Evolutionary conservation across 1,140 invertebrate genomes (phyloP).

Genomic region (Aphaenogaster rudis): DNA sequence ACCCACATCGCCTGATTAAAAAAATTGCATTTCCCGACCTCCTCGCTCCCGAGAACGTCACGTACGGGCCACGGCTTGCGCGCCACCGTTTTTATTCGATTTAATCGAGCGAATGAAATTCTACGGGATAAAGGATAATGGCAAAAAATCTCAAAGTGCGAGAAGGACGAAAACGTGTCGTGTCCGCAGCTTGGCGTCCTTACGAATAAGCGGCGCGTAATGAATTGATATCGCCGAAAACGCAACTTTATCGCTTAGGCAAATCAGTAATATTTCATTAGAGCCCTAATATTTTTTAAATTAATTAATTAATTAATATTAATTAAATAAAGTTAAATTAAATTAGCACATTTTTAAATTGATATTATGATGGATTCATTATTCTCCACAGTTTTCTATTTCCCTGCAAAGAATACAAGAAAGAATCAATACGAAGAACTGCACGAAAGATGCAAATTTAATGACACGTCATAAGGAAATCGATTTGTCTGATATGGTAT

Average conservation of each 20-base stretch:
- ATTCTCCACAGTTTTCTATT: background rate
- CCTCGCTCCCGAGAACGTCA: conserved; percentile 16
- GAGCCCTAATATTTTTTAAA: background rate
- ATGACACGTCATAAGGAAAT: background rate
- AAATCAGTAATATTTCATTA: conserved; percentile 4
- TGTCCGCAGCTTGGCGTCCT: background rate
- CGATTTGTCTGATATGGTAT: background rate
- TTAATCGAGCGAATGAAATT: conserved; percentile 48
- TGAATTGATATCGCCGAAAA: conserved; percentile 17
- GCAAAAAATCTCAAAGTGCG: conserved; percentile 21
- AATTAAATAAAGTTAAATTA: too few relatives aligned
- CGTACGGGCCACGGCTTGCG: conserved; percentile 3
- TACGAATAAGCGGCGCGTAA: background rate
- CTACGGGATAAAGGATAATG: conserved; percentile 39
- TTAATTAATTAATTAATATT: too few relatives aligned
- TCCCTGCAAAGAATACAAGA: background rate
- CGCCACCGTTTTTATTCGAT: conserved; percentile 13
- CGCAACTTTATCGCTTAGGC: background rate
- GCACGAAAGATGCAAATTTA: background rate
- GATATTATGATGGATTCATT: background rate
- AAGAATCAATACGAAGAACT: background rate
- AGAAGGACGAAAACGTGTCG: background rate
- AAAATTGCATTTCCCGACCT: conserved; percentile 51
- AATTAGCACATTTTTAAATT: background rate
- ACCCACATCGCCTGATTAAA: conserved; percentile 73